Conservation (phyloP, 2,113 vertebrate species). For the Thunnus thynnus region DNA sequence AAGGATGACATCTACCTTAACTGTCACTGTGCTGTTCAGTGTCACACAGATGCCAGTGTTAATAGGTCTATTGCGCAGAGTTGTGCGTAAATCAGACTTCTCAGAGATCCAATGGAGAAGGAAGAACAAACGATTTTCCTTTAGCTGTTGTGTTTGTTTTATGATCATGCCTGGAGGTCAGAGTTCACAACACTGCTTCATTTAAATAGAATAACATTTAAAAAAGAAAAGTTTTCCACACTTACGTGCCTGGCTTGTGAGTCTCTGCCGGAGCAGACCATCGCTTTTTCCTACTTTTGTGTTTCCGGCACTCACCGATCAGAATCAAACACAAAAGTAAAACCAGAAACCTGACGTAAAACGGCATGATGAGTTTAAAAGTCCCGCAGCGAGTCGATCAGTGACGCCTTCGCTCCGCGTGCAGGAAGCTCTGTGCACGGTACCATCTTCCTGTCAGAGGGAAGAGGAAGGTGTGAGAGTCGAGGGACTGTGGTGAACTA, state of each 20-base stretch:
- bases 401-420: conserved; percentile 16
- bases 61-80: not conserved
- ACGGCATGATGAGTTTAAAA: conserved; percentile 84
- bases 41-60: no score
- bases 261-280: conserved; percentile 85
- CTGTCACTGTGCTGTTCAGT: no score
- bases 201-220: not conserved
- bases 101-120: not conserved
- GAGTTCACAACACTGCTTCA: not conserved
- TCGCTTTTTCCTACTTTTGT: conserved; percentile 86
- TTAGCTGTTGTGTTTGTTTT: not conserved
- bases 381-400: conserved; percentile 41
- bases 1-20: no score
- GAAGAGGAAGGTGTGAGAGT: not conserved
- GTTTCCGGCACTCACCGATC: conserved; percentile 87
- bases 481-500: conserved; percentile 2
- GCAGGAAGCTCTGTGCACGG: conserved; percentile 42
- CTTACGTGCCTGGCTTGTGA: conserved; percentile 88
- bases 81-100: not conserved
- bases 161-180: not conserved
- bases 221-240: not conserved
- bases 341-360: conserved; percentile 83
- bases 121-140: not conserved
- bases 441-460: conserved; percentile 61
- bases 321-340: conserved; percentile 86